These are phyloP conservation scores for Panthera tigris DNA, from an alignment of 2,113 vertebrate species.

Conservation along the genomic window DNA sequence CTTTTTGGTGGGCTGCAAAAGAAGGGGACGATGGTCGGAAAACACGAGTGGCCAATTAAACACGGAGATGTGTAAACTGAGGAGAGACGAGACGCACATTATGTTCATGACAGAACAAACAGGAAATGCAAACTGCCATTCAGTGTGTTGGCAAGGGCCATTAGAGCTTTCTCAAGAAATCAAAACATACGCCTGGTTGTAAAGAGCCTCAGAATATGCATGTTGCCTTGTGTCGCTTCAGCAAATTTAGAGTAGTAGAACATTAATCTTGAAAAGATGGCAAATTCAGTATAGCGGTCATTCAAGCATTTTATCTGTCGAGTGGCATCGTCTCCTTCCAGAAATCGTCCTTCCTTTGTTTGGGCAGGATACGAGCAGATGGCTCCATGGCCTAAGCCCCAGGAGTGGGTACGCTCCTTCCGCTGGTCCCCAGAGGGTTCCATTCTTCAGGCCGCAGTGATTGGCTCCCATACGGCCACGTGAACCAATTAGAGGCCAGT, in stretches of 20 bases:
- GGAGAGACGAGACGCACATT: neutral
- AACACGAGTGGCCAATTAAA: conserved; percentile 2
- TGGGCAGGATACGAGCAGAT: accelerated
- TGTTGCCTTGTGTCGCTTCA: neutral
- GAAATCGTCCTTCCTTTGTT: neutral
- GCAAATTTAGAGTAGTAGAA: neutral
- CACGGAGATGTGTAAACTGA: conserved; percentile 30
- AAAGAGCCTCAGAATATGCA: neutral
- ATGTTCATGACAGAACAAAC: neutral
- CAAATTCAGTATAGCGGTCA: neutral
- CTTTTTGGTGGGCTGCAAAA: neutral
- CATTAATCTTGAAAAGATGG: neutral
- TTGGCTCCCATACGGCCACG: neutral
- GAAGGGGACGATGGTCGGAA: conserved; percentile 27
- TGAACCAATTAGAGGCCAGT: neutral
- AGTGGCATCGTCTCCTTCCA: neutral
- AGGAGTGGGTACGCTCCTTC: neutral
- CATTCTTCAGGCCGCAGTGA: neutral
- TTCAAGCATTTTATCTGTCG: neutral
- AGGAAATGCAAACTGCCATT: neutral
- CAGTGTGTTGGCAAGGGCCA: conserved; percentile 36
- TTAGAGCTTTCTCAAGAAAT: conserved; percentile 45
- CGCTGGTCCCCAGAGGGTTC: too few species aligned
- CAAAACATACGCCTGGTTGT: neutral
- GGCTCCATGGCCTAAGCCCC: too few species aligned